Percentiles rank a stretch among this genome's conserved stretches.
Conservation (phyloP, 1,140 invertebrate genomes). For the Anoplophora glabripennis region DNA sequence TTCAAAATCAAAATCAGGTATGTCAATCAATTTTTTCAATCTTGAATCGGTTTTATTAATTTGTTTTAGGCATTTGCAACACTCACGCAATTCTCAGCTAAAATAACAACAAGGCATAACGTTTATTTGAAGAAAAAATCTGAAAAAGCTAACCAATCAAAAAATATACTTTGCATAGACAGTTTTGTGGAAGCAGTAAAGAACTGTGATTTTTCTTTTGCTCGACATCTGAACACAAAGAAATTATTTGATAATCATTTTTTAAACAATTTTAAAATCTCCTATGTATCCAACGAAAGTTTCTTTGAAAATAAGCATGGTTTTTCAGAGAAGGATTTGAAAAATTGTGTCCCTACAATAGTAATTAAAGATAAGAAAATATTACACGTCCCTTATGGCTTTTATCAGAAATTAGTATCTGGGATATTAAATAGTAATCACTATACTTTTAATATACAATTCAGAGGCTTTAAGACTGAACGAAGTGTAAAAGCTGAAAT, state of each 20-base stretch:
- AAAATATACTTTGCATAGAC: conserved; percentile 39
- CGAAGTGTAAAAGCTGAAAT: conserved; percentile 65
- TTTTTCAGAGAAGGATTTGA: conserved; percentile 35
- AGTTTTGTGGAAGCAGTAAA: conserved; percentile 45
- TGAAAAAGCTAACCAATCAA: conserved; percentile 26
- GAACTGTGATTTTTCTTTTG: conserved; percentile 44
- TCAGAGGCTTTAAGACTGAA: conserved; percentile 73
- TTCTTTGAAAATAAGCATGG: conserved; percentile 49
- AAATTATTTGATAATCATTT: conserved; percentile 35
- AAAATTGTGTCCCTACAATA: conserved; percentile 35
- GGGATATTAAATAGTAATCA: conserved; percentile 36
- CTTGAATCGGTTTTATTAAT: neutral
- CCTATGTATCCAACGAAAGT: conserved; percentile 41
- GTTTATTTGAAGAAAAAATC: conserved; percentile 44
- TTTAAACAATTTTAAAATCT: conserved; percentile 42
- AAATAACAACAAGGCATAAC: conserved; percentile 43
- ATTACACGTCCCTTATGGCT: conserved; percentile 28
- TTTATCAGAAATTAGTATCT: conserved; percentile 37
- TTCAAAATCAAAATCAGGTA: conserved; percentile 50
- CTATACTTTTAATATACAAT: conserved; percentile 55
- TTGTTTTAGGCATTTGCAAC: conserved; percentile 12
- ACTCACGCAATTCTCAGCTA: conserved; percentile 41
- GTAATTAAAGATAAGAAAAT: conserved; percentile 34
- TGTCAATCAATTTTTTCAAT: conserved; percentile 1
- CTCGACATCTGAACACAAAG: conserved; percentile 37